phyloP scores from a whole-genome alignment of 2,888 invertebrate genomes.

The Pantelozetes paolii region DNA sequence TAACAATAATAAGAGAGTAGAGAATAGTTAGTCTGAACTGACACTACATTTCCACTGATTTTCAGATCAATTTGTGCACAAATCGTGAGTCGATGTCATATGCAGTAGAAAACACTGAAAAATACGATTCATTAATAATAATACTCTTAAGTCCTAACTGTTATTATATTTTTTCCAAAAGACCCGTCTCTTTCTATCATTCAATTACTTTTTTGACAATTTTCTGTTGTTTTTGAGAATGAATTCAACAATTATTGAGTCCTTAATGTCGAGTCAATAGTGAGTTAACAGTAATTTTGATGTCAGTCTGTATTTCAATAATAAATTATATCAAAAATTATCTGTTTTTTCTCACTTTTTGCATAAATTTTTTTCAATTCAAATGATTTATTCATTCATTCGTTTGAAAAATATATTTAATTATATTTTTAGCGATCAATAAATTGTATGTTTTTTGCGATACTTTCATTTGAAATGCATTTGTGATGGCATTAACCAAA shows the following conservation, averaged over 20 bases:
- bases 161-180: not conserved
- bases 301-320: too few relatives aligned
- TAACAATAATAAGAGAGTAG: not conserved
- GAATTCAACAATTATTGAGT: too few relatives aligned
- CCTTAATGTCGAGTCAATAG: too few relatives aligned
- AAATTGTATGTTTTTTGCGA: not conserved
- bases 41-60: not conserved
- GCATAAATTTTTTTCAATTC: too few relatives aligned
- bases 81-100: not conserved
- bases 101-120: not conserved
- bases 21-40: not conserved
- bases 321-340: too few relatives aligned
- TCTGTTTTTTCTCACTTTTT: too few relatives aligned
- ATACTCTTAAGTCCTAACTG: not conserved
- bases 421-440: not conserved
- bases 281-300: too few relatives aligned
- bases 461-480: not conserved
- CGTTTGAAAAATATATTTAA: not conserved
- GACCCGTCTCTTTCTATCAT: too few relatives aligned
- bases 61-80: not conserved
- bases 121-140: not conserved
- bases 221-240: too few relatives aligned
- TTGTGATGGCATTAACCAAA: conserved; percentile 23
- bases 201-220: too few relatives aligned
- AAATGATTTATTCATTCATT: too few relatives aligned